These are phyloP conservation scores for Cheirogaleus major DNA, from an alignment of 2,797 vertebrate species.

Conservation along the genomic window DNA sequence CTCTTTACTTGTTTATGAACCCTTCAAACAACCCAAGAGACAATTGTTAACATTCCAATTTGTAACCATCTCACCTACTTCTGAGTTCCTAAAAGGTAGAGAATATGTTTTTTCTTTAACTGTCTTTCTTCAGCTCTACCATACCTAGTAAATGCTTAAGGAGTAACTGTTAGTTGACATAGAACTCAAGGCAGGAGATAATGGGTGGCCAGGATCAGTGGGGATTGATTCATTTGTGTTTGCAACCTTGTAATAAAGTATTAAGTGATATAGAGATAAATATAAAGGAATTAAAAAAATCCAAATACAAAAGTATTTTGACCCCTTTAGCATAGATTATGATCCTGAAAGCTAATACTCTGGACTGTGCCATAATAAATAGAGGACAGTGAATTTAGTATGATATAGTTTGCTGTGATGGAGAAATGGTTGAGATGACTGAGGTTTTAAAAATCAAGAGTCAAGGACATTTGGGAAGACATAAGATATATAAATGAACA, in stretches of 20 bases:
- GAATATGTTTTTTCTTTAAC: not conserved
- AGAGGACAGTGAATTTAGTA: not conserved
- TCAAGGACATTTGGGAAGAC: not conserved
- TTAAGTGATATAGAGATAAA: not conserved
- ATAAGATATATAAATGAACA: slow-evolving; percentile 1
- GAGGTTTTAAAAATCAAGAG: slow-evolving; percentile 16
- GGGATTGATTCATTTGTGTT: not conserved
- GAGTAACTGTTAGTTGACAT: not conserved
- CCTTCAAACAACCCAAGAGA: not conserved
- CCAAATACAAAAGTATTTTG: not conserved
- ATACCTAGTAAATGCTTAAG: not conserved
- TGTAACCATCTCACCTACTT: slow-evolving; percentile 13
- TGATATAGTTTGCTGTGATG: not conserved
- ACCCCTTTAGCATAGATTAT: slow-evolving; percentile 2
- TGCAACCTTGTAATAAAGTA: not conserved
- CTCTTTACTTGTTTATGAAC: slow-evolving; percentile 8
- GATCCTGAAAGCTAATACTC: not conserved
- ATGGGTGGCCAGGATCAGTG: not conserved
- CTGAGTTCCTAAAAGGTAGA: not conserved
- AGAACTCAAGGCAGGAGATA: not conserved
- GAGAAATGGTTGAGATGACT: not conserved
- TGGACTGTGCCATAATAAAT: not conserved
- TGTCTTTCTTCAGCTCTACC: not conserved
- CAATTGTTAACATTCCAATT: slow-evolving; percentile 38
- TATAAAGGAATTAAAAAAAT: not conserved